These are phyloP conservation scores for Yponomeuta cagnagella DNA, from an alignment of 2,888 invertebrate species.

Conservation along the genomic window DNA sequence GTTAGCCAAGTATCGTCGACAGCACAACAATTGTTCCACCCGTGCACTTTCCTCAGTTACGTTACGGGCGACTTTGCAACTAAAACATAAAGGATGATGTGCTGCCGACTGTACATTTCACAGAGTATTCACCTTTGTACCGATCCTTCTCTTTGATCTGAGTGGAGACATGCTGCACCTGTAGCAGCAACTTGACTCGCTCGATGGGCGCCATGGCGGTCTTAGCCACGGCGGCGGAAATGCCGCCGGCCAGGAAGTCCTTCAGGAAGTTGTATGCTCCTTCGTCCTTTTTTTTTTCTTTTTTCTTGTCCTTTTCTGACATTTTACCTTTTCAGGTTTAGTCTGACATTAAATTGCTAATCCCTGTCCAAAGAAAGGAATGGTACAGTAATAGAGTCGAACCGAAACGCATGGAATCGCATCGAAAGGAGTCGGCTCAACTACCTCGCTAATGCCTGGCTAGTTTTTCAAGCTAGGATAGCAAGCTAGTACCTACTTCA, in stretches of 20 bases:
- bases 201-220: conserved; percentile 97
- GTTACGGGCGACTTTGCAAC: too few relatives aligned
- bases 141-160: conserved; percentile 89
- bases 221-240: conserved; percentile 95
- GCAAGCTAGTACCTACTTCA: too few relatives aligned
- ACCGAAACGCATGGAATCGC: too few relatives aligned
- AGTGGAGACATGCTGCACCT: conserved; percentile 95
- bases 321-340: conserved; percentile 13
- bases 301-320: conserved; percentile 21
- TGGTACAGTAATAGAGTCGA: too few relatives aligned
- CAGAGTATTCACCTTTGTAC: conserved; percentile 81
- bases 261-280: conserved; percentile 87
- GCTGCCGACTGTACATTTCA: too few relatives aligned
- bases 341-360: neutral
- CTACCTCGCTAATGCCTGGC: too few relatives aligned
- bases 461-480: too few relatives aligned
- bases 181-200: conserved; percentile 93
- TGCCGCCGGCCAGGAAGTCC: conserved; percentile 94
- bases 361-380: neutral
- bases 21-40: too few relatives aligned
- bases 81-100: too few relatives aligned
- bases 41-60: too few relatives aligned
- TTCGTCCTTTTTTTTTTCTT: conserved; percentile 23
- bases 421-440: too few relatives aligned
- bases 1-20: too few relatives aligned